Evolutionary conservation across 2,888 invertebrate genomes (phyloP), one percentile per base, ranked within the genome.

Genomic region (Drosophila acutilabella): DNA sequence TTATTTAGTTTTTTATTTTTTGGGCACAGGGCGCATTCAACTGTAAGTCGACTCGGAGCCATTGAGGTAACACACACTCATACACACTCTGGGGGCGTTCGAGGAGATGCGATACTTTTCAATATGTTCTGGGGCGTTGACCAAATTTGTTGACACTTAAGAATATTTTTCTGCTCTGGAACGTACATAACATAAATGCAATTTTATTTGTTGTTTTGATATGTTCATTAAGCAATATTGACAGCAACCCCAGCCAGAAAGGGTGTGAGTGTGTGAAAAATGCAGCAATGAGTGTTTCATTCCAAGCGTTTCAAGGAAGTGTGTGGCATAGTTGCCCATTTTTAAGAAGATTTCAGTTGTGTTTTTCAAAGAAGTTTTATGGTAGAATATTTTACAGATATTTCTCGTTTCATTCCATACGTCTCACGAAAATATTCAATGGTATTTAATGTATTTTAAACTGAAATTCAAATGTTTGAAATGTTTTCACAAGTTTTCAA

Each of bases 151-250:
- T 61, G 13, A 48, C 65, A 56, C 57, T 62, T 52, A 68, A 64
- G 61, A 64, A 64, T 78, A 67, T 64, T 57, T 54, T 26, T 52
- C 56, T 54, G 60, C 20, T 10, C 10, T 51, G 44, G 18, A 45
- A 41, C 36, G 53, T 64, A 77, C 88, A 85, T 60, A 74, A 77
- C 88, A 85, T 60, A 74, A 88, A 88, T 88, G 86, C 88, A 88
- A 85, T 88, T 73, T 76, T 69, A 57, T 64, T 73, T 56, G 56
- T 23, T 80, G 80, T 88, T 84, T 70, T 88, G 84, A 84, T 84
- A 74, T 84, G 88, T 88, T 84, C 88, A 84, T 83, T 79, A 88
- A 58, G 84, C 86, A 82, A 77, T 77, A 56, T 53, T 62, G 56
- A 66, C 53, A 56, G 50, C 26, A 36, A 23, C 30, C 41, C 11